phyloP scores from a whole-genome alignment of 2,797 vertebrate genomes.

The Argya squamiceps region DNA sequence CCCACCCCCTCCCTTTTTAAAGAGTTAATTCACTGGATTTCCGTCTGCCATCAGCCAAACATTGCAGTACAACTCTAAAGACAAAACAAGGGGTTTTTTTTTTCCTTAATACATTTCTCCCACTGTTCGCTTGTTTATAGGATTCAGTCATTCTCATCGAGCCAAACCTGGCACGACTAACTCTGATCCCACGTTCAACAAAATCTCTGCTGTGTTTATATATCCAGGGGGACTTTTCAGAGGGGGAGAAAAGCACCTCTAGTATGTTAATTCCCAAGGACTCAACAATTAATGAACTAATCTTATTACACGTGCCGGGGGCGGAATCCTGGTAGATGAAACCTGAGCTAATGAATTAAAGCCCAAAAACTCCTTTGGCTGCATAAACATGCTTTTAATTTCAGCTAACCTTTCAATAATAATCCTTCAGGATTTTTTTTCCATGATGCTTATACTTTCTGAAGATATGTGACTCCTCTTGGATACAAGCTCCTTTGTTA shows the following conservation, averaged over 20 bases:
- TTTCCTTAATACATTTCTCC: conserved; percentile 8
- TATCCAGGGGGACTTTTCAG: conserved; percentile 26
- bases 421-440: conserved; percentile 44
- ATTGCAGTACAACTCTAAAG: background rate
- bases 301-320: conserved; percentile 52
- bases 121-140: conserved; percentile 48
- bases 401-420: conserved; percentile 60
- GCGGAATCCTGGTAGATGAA: conserved; percentile 55
- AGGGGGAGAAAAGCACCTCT: conserved; percentile 34
- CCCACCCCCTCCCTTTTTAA: background rate
- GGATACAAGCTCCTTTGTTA: conserved; percentile 62
- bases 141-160: conserved; percentile 38
- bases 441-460: conserved; percentile 39
- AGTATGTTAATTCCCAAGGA: conserved; percentile 55
- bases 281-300: conserved; percentile 48
- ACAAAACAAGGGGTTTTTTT: conserved; percentile 13
- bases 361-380: conserved; percentile 28
- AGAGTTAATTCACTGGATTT: conserved; percentile 13
- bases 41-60: background rate
- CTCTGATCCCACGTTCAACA: conserved; percentile 32
- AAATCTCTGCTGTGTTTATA: conserved; percentile 51
- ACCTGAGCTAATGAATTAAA: conserved; percentile 66
- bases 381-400: conserved; percentile 60
- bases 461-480: conserved; percentile 64
- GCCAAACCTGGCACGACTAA: conserved; percentile 32